These are phyloP conservation scores for Ormyrus rosae DNA, from an alignment of 2,888 invertebrate species.

Conservation along the genomic window DNA sequence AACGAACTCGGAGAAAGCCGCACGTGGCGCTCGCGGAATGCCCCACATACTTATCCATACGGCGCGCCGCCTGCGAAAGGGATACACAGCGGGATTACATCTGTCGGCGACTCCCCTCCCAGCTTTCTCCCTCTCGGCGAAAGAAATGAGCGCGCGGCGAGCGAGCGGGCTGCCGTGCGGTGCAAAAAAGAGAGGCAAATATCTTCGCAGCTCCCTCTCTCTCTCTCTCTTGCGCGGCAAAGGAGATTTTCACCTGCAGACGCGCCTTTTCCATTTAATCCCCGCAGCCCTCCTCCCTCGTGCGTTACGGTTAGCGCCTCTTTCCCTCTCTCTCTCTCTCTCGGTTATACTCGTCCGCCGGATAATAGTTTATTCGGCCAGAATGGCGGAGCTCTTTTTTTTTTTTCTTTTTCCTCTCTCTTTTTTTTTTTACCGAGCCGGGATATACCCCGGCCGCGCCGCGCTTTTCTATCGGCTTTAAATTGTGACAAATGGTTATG, in stretches of 20 bases:
- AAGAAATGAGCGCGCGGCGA: background rate
- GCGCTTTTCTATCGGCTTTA: slow-evolving; percentile 49
- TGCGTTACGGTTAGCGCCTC: slow-evolving; percentile 41
- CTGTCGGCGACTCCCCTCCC: background rate
- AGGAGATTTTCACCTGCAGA: slow-evolving; percentile 52
- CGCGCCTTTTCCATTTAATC: background rate
- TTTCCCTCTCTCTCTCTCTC: slow-evolving; percentile 60
- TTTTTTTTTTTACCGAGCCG: background rate
- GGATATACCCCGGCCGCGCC: slow-evolving; percentile 14
- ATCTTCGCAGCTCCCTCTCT: background rate
- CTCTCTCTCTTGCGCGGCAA: background rate
- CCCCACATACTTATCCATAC: too few species aligned
- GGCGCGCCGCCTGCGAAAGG: background rate
- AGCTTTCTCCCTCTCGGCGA: too few species aligned
- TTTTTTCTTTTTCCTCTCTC: background rate
- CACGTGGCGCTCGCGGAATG: too few species aligned
- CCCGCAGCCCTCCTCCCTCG: slow-evolving; percentile 14
- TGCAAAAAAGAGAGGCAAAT: slow-evolving; percentile 24
- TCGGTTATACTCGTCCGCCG: slow-evolving; percentile 52
- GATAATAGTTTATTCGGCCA: slow-evolving; percentile 53
- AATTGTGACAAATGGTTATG: slow-evolving; percentile 55
- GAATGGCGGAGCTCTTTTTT: slow-evolving; percentile 18
- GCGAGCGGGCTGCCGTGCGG: background rate
- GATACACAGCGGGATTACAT: slow-evolving; percentile 20
- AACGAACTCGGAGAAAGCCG: too few species aligned